phyloP scores from a whole-genome alignment of 2,888 invertebrate genomes.

The Nomada ruficornis region DNA sequence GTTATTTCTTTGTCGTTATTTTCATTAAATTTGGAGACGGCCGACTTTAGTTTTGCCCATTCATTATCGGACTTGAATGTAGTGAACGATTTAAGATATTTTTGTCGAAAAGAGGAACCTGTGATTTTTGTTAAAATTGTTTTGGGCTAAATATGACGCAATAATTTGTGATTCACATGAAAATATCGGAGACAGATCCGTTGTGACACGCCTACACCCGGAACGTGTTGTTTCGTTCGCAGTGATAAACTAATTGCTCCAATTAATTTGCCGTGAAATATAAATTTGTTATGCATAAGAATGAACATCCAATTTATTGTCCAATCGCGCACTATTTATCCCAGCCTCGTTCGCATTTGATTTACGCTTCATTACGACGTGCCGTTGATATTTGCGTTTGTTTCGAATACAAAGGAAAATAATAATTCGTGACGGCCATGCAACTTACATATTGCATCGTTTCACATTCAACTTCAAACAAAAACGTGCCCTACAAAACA shows the following conservation, averaged over 20 bases:
- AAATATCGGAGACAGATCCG: background rate
- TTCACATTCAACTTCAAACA: background rate
- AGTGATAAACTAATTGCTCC: slow-evolving; percentile 48
- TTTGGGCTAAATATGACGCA: background rate
- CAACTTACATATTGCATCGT: background rate
- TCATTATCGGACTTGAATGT: too few species aligned
- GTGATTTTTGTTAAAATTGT: too few species aligned
- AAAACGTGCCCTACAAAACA: too few species aligned
- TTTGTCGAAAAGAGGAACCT: too few species aligned
- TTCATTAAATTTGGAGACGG: too few species aligned
- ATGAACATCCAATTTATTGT: slow-evolving; percentile 48
- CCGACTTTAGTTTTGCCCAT: too few species aligned
- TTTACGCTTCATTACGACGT: slow-evolving; percentile 27
- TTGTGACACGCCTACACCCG: background rate
- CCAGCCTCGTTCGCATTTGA: slow-evolving; percentile 14
- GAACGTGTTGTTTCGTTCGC: slow-evolving; percentile 25
- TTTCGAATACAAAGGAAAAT: background rate
- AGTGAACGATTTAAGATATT: too few species aligned
- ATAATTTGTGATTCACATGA: background rate
- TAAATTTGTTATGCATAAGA: slow-evolving; percentile 49
- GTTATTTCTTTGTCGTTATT: too few species aligned
- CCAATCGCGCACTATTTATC: slow-evolving; percentile 47
- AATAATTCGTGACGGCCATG: background rate
- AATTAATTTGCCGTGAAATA: slow-evolving; percentile 48
- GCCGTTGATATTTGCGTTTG: slow-evolving; percentile 28